A percentile compares a stretch with the other conserved stretches of the same genome.
These are phyloP conservation scores for Drosophila orosa DNA, from an alignment of 1,140 invertebrate genomes.

Conservation along the genomic window DNA sequence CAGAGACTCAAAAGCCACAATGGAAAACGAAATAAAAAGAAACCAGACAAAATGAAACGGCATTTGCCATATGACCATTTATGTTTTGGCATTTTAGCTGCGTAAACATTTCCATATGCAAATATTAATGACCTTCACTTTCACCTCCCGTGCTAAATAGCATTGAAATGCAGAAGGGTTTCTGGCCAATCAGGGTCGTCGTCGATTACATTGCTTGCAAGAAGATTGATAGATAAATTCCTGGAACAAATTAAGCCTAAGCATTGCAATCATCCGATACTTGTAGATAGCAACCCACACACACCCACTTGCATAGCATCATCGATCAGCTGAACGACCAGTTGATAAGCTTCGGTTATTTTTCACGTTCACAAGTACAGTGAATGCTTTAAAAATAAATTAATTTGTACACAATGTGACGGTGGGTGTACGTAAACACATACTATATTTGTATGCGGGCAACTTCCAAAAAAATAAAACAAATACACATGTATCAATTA, in stretches of 20 bases:
- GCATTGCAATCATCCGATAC: background rate
- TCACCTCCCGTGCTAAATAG: constrained; percentile 59
- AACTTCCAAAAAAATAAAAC: constrained; percentile 30
- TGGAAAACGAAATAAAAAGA: constrained; percentile 33
- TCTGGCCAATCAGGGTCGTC: constrained; percentile 2
- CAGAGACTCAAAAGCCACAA: constrained; percentile 61
- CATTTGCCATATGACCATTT: constrained; percentile 61
- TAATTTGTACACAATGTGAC: constrained; percentile 25
- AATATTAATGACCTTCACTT: constrained; percentile 82
- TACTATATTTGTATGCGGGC: constrained; percentile 7
- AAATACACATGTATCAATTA: constrained; percentile 12
- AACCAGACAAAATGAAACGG: constrained; percentile 32
- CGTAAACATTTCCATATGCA: constrained; percentile 75
- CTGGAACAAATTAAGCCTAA: background rate
- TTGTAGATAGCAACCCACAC: constrained; percentile 1
- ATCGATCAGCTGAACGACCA: constrained; percentile 30
- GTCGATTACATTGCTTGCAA: background rate
- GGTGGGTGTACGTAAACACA: constrained; percentile 9
- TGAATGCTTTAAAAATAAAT: constrained; percentile 43
- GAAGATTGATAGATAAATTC: background rate
- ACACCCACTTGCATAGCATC: background rate
- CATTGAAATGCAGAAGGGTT: constrained; percentile 41
- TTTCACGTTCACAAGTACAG: constrained; percentile 22
- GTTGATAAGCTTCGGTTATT: constrained; percentile 37
- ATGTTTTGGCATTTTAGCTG: constrained; percentile 58